phyloP scores from a whole-genome alignment of 2,113 vertebrate species.

The Maylandia zebra region DNA sequence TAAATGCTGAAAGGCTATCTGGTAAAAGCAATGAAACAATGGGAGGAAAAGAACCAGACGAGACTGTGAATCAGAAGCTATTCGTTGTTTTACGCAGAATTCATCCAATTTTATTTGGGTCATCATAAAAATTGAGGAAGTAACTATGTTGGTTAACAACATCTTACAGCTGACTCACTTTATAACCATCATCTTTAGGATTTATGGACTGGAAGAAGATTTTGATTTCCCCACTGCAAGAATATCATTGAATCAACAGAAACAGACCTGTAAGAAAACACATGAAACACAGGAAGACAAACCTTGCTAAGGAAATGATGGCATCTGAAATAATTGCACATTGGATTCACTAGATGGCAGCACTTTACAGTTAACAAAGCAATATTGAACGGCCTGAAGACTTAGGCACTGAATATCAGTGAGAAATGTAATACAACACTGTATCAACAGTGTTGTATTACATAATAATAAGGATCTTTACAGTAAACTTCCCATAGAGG shows the following conservation, averaged over 20 bases:
- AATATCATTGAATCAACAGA: not conserved
- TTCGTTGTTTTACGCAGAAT: rapidly evolving
- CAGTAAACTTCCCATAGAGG: not conserved
- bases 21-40: not conserved
- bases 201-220: not conserved
- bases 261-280: not conserved
- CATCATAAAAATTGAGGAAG: not conserved
- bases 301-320: not conserved
- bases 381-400: not conserved
- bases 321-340: not conserved
- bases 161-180: not conserved
- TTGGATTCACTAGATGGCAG: conserved; percentile 19
- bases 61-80: not conserved
- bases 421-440: not conserved
- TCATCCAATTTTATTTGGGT: not conserved
- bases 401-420: not conserved
- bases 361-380: not conserved
- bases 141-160: not conserved
- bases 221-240: not conserved
- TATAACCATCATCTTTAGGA: not conserved
- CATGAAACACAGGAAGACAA: not conserved
- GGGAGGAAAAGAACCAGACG: not conserved
- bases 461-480: not conserved
- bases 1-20: not conserved
- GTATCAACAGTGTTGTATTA: not conserved